Conservation (phyloP, 1,140 invertebrate genomes). For the Drosophila asahinai region DNA sequence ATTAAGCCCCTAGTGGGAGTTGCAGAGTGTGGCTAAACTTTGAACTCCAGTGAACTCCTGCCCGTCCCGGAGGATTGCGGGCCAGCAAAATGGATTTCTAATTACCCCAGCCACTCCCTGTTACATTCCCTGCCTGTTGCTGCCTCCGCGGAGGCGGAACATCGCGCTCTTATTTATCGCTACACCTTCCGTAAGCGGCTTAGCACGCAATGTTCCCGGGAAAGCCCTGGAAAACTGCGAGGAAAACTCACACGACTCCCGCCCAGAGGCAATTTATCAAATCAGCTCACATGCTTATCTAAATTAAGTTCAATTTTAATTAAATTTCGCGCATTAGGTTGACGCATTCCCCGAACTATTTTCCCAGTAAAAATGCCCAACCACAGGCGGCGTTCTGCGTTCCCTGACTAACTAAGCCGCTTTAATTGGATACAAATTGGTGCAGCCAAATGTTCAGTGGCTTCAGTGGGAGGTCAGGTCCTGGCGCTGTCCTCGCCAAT, state of each 20-base stretch:
- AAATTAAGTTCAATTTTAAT: conserved; percentile 76
- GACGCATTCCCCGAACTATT: conserved; percentile 25
- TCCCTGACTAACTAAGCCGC: conserved; percentile 54
- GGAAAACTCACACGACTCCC: conserved; percentile 21
- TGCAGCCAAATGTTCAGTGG: conserved; percentile 35
- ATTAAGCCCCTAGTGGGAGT: neutral
- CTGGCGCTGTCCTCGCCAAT: conserved; percentile 19
- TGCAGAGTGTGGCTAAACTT: neutral
- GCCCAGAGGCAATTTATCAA: conserved; percentile 34
- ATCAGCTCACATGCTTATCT: conserved; percentile 57
- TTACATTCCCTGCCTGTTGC: conserved; percentile 29
- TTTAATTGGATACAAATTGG: conserved; percentile 69
- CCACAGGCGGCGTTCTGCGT: conserved; percentile 4
- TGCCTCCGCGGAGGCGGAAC: neutral
- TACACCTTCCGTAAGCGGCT: conserved; percentile 61
- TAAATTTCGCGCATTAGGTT: conserved; percentile 71
- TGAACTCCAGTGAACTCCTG: conserved; percentile 30
- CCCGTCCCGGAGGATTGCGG: conserved; percentile 2
- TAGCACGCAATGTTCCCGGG: conserved; percentile 46
- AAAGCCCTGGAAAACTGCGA: neutral
- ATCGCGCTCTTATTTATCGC: conserved; percentile 16
- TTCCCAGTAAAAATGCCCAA: conserved; percentile 36
- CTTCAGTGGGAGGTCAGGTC: neutral
- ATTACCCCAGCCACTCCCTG: conserved; percentile 36
- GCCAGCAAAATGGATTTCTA: conserved; percentile 33